phyloP scores from a whole-genome alignment of 1,140 invertebrate genomes.

The Metaphire vulgaris region DNA sequence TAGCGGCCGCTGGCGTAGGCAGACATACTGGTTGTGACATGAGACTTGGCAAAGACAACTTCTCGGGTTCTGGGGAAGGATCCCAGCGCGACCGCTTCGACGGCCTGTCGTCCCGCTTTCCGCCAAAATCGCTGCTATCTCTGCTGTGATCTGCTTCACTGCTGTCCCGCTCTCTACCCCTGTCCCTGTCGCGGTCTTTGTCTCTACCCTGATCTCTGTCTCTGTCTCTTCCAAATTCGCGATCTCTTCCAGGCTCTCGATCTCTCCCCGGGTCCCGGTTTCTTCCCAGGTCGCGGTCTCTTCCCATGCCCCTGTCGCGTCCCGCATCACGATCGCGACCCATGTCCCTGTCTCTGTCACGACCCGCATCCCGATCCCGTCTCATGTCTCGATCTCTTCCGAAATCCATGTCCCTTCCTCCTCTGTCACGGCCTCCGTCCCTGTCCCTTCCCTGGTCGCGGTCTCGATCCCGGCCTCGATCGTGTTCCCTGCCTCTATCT shows the following conservation, averaged over 20 bases:
- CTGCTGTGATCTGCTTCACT: not conserved
- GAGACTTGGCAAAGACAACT: not conserved
- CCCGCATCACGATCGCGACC: not conserved
- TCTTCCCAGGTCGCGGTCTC: not conserved
- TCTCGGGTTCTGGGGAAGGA: not conserved
- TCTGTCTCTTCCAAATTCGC: not conserved
- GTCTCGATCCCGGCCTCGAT: not conserved
- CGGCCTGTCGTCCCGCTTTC: not conserved
- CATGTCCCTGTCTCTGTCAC: not conserved
- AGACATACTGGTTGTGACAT: not conserved
- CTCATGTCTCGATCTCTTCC: not conserved
- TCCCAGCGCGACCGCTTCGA: not conserved
- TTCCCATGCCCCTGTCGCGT: not conserved
- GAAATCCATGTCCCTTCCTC: not conserved
- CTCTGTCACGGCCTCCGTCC: not conserved
- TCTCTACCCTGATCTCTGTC: not conserved
- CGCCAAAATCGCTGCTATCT: not conserved
- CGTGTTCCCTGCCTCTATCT: not conserved
- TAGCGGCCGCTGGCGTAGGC: not conserved
- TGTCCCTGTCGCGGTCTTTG: not conserved
- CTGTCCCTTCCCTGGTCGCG: not conserved
- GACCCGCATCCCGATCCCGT: not conserved
- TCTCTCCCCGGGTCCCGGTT: not conserved
- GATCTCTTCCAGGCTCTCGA: not conserved
- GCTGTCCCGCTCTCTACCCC: not conserved